Evolutionary conservation across 2,797 vertebrate species (phyloP).

Genomic region (Limnodromus scolopaceus): DNA sequence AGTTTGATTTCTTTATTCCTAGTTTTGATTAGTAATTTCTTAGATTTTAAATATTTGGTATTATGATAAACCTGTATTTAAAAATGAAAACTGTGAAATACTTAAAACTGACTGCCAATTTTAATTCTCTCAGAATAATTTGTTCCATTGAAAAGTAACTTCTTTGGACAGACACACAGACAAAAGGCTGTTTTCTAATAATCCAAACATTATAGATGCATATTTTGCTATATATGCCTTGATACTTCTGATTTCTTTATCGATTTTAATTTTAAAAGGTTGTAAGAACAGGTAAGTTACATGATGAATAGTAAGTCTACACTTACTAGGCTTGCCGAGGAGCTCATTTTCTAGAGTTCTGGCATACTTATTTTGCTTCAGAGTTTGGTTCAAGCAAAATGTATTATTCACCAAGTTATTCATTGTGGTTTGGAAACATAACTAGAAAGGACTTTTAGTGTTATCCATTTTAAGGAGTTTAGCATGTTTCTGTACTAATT

Average conservation of each 20-base stretch:
- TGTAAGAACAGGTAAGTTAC: background rate
- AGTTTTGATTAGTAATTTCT: background rate
- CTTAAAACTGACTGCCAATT: background rate
- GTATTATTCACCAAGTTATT: conserved; percentile 25
- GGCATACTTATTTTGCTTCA: background rate
- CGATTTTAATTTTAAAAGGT: background rate
- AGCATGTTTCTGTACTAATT: conserved; percentile 24
- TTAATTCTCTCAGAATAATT: background rate
- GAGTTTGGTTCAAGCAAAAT: conserved; percentile 15
- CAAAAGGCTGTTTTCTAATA: background rate
- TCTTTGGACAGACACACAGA: background rate
- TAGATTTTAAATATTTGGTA: background rate
- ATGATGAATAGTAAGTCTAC: background rate
- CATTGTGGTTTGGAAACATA: conserved; percentile 39
- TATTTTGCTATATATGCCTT: background rate
- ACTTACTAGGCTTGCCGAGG: background rate
- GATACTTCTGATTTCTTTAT: background rate
- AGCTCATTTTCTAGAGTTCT: background rate
- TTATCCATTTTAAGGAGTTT: conserved; percentile 28
- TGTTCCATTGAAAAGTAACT: background rate
- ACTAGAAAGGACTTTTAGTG: background rate
- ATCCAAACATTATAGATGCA: background rate
- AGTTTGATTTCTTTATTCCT: background rate
- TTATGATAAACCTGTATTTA: background rate
- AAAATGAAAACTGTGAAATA: background rate